phyloP scores from a whole-genome alignment of 1,140 invertebrate species.

The Sminthurides bifidus region DNA sequence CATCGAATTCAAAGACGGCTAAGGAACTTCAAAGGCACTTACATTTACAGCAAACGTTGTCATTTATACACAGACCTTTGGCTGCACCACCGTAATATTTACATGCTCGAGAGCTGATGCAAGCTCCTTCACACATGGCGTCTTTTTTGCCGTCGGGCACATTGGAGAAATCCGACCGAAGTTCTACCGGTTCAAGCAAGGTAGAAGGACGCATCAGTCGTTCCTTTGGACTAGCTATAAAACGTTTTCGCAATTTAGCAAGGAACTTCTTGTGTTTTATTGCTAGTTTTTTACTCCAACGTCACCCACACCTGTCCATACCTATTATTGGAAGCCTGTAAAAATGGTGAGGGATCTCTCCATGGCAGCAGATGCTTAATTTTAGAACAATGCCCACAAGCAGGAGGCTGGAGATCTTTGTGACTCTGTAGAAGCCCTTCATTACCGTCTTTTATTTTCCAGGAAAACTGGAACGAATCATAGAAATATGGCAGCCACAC shows the following conservation, averaged over 20 bases:
- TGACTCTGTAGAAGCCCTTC: no score
- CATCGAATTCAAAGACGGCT: not conserved
- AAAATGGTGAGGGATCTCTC: not conserved
- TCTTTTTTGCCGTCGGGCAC: not conserved
- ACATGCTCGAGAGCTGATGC: conserved; percentile 15
- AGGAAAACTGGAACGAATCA: no score
- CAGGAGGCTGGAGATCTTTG: no score
- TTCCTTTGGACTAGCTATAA: no score
- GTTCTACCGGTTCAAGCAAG: not conserved
- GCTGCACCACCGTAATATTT: conserved; percentile 13
- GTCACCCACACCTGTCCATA: not conserved
- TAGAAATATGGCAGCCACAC: no score
- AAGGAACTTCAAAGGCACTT: not conserved
- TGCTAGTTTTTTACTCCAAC: not conserved
- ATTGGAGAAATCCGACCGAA: not conserved
- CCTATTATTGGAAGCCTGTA: conserved; percentile 3
- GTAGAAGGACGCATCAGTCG: not conserved
- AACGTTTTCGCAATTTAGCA: not conserved
- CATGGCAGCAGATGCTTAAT: no score
- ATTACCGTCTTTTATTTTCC: no score
- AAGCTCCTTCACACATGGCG: conserved; percentile 18
- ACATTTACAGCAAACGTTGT: conserved; percentile 24
- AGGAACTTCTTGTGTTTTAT: not conserved
- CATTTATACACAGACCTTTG: conserved; percentile 16
- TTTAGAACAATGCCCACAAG: no score